A percentile compares a stretch with the other conserved stretches of the same genome.
Conservation (phyloP, 2,888 invertebrate species). For the Trissonchulus latispiculum region DNA sequence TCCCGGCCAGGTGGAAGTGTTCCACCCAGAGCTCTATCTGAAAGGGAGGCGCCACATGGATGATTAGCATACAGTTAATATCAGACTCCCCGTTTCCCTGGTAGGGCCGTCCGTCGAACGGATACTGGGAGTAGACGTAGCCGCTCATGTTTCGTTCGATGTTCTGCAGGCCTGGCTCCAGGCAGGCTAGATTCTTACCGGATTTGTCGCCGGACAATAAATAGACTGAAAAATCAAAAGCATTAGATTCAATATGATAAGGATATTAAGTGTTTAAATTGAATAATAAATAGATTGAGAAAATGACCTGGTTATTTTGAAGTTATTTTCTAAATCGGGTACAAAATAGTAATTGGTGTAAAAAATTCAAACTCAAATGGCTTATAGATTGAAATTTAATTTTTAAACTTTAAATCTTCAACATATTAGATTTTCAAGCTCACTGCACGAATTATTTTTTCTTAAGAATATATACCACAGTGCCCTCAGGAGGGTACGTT, state of each 20-base stretch:
- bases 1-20: not conserved
- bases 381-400: no score
- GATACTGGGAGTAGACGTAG: not conserved
- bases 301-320: no score
- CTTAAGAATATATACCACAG: no score
- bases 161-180: not conserved
- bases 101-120: not conserved
- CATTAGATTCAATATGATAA: no score
- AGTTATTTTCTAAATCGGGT: no score
- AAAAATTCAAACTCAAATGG: no score
- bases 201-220: not conserved
- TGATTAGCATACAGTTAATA: not conserved
- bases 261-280: not conserved
- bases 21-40: not conserved
- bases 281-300: not conserved
- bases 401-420: no score
- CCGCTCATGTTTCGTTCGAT: not conserved
- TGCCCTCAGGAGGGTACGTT: no score
- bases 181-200: not conserved
- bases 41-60: not conserved
- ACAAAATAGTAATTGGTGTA: no score
- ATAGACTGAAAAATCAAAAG: not conserved
- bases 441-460: no score
- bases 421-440: no score
- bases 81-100: not conserved